Evolutionary conservation across 2,888 invertebrate species (phyloP).

Genomic region (Reticulitermes lucifugus): DNA sequence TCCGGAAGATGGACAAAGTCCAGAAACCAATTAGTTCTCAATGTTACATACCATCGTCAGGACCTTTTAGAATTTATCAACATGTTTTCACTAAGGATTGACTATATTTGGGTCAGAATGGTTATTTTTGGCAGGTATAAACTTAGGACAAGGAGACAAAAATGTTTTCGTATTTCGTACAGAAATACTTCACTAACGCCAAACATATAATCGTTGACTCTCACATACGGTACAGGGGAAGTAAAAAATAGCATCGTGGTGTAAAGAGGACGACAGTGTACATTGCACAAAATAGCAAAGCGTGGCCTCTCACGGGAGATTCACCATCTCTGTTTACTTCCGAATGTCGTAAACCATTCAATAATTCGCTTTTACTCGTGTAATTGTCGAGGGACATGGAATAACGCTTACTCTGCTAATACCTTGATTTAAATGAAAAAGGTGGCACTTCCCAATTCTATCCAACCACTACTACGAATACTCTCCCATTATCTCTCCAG

Average conservation of each 20-base stretch:
- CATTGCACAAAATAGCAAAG: slow-evolving; percentile 31
- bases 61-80: too few relatives aligned
- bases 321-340: not conserved
- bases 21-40: too few relatives aligned
- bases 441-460: not conserved
- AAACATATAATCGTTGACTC: not conserved
- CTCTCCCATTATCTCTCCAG: not conserved
- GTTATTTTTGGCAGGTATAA: too few relatives aligned
- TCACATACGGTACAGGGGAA: not conserved
- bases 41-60: too few relatives aligned
- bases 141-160: too few relatives aligned
- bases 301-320: slow-evolving; percentile 4
- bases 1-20: too few relatives aligned
- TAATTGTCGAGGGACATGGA: slow-evolving; percentile 27
- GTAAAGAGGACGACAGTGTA: slow-evolving; percentile 10
- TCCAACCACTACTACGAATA: not conserved
- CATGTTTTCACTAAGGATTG: too few relatives aligned
- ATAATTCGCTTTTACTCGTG: slow-evolving; percentile 24
- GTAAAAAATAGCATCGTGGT: not conserved
- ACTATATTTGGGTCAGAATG: too few relatives aligned
- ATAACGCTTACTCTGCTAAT: slow-evolving; percentile 4
- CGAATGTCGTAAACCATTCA: slow-evolving; percentile 28
- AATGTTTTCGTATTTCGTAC: too few relatives aligned
- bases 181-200: too few relatives aligned
- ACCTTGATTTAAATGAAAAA: slow-evolving; percentile 33